Conservation (phyloP, 2,888 invertebrate species). For the Tolmerus cingulatus region DNA sequence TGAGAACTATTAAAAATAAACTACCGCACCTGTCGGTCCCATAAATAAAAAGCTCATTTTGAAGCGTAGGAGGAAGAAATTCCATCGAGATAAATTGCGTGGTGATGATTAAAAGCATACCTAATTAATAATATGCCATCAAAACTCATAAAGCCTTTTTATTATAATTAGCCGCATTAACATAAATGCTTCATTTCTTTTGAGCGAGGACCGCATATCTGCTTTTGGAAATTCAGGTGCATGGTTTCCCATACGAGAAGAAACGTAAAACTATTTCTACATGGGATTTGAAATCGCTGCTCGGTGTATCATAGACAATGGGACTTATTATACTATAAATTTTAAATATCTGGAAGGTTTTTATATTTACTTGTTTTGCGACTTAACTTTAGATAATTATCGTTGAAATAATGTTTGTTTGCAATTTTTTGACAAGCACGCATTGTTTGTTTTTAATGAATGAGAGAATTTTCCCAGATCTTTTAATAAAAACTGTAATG, state of each 20-base stretch:
- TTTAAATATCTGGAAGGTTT: too few relatives aligned
- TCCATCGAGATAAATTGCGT: neutral
- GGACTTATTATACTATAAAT: neutral
- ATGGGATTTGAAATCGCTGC: neutral
- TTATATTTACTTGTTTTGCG: neutral
- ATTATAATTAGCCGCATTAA: neutral
- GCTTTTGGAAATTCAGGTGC: neutral
- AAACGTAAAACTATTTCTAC: neutral
- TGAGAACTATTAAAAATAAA: neutral
- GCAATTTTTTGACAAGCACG: neutral
- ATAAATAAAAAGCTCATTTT: neutral
- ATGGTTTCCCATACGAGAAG: neutral
- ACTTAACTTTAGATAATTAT: neutral
- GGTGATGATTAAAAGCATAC: neutral
- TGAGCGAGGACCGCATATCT: neutral
- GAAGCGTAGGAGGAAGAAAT: neutral
- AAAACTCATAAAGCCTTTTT: neutral
- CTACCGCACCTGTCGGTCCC: neutral
- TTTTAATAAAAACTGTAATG: too few relatives aligned
- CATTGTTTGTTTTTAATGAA: too few relatives aligned
- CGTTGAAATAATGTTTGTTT: neutral
- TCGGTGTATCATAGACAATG: neutral
- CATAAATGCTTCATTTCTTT: neutral
- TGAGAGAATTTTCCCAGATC: too few relatives aligned
- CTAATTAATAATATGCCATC: neutral